Percentiles rank a stretch among this genome's conserved stretches.
phyloP scores from a whole-genome alignment of 1,140 invertebrate species.

The Platyscapa corneri region DNA sequence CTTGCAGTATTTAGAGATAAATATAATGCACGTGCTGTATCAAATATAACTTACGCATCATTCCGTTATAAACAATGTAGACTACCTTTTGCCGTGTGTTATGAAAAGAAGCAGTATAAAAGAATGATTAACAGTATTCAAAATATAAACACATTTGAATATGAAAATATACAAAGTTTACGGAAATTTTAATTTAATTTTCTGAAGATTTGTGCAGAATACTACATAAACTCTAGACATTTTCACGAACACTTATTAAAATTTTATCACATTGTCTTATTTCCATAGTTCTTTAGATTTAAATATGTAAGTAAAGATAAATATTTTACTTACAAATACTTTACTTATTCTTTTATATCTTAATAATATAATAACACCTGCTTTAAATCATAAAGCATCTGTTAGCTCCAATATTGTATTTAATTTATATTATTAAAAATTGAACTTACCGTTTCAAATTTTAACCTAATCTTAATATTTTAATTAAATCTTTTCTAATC shows the following conservation, averaged over 20 bases:
- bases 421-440: conserved; percentile 17
- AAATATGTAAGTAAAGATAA: conserved; percentile 89
- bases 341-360: conserved; percentile 98
- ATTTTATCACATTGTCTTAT: conserved; percentile 96
- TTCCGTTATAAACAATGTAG: conserved; percentile 95
- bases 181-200: conserved; percentile 99
- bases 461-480: conserved; percentile 99
- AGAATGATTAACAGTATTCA: conserved; percentile 94
- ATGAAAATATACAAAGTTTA: conserved; percentile 97
- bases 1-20: conserved; percentile 95
- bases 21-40: conserved; percentile 92
- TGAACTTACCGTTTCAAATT: conserved; percentile 88
- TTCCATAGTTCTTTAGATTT: conserved; percentile 96
- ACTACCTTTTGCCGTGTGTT: conserved; percentile 97
- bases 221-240: no score
- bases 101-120: conserved; percentile 88
- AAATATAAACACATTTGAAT: conserved; percentile 97
- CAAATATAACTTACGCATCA: conserved; percentile 92
- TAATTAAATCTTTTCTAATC: conserved; percentile 96
- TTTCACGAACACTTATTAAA: conserved; percentile 89
- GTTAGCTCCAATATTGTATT: background rate
- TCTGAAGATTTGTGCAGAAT: conserved; percentile 91
- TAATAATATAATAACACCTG: conserved; percentile 95
- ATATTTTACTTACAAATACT: no score
- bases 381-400: no score